These are phyloP conservation scores for Formicarius rufipectus DNA, from an alignment of 2,113 vertebrate genomes.

Conservation along the genomic window DNA sequence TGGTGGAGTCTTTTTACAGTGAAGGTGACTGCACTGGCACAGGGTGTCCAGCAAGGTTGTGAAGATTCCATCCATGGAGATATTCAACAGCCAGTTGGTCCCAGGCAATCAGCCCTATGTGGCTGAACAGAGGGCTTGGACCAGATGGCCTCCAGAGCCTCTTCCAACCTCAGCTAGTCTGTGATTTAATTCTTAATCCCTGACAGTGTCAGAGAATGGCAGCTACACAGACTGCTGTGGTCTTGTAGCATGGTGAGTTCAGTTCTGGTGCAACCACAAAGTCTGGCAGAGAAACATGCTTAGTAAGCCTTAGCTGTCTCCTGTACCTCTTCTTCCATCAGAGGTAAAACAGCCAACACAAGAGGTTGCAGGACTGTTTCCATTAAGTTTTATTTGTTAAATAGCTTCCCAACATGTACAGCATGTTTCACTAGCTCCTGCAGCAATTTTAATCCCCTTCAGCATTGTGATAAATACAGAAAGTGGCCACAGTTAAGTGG, in stretches of 20 bases:
- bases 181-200: not conserved
- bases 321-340: not conserved
- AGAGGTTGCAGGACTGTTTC: not conserved
- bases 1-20: not conserved
- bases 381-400: not conserved
- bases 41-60: not conserved
- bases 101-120: not conserved
- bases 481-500: not conserved
- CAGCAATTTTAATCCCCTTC: not conserved
- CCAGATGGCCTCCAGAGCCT: not conserved
- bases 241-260: not conserved
- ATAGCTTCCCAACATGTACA: not conserved
- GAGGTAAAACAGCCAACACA: not conserved
- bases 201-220: not conserved
- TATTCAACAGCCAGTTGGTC: not conserved
- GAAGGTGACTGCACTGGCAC: not conserved
- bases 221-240: not conserved
- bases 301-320: not conserved
- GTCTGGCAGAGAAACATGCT: not conserved
- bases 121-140: not conserved
- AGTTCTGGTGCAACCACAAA: not conserved
- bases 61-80: no score
- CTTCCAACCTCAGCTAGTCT: not conserved
- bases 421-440: not conserved
- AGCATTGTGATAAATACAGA: not conserved